Evolutionary conservation across 2,797 vertebrate species (phyloP).

Genomic region (Thalassophryne amazonica): DNA sequence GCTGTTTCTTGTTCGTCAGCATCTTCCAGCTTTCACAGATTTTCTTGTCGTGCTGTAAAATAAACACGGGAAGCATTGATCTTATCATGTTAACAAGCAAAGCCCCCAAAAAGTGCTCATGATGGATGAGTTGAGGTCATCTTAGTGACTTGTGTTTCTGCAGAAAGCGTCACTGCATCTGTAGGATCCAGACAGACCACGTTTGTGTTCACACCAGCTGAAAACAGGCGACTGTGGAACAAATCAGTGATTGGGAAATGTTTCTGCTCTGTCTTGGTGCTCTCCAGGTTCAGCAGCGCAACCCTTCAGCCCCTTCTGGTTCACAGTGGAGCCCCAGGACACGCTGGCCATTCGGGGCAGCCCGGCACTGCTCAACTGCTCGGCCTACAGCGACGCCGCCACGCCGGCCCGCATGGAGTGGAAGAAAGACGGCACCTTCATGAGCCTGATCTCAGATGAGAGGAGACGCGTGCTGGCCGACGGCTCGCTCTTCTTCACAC

Average conservation of each 20-base stretch:
- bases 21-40: not conserved
- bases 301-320: constrained; percentile 93
- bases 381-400: constrained; percentile 78
- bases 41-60: not conserved
- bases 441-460: constrained; percentile 90
- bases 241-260: not conserved
- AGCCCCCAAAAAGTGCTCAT: not conserved
- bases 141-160: not conserved
- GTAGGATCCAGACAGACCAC: no score
- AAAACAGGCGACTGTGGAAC: not conserved
- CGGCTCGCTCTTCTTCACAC: constrained; percentile 88
- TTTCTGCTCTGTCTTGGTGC: not conserved
- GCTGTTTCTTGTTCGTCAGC: not conserved
- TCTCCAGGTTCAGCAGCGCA: constrained; percentile 79
- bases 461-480: constrained; percentile 86
- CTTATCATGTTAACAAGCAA: no score
- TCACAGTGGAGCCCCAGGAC: constrained; percentile 89
- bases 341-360: constrained; percentile 83
- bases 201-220: not conserved
- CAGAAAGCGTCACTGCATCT: not conserved
- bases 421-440: constrained; percentile 95
- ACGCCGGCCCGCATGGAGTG: constrained; percentile 81
- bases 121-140: not conserved
- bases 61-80: no score
- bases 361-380: constrained; percentile 89